Conservation (phyloP, 2,888 invertebrate genomes). For the Cheiracanthium punctorium region DNA sequence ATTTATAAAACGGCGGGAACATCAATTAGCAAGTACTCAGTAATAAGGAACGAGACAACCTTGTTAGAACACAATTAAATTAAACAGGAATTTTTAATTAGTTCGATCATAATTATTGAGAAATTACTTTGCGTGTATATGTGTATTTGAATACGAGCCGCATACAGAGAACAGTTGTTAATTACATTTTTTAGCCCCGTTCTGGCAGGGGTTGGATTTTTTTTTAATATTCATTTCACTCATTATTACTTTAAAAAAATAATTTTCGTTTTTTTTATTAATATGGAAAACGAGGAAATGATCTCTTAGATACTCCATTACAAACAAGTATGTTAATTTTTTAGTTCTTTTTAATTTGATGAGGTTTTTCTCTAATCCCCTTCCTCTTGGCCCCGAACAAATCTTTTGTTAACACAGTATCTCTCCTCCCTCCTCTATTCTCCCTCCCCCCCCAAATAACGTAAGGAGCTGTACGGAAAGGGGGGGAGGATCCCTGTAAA, state of each 20-base stretch:
- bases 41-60: conserved; percentile 57
- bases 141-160: conserved; percentile 54
- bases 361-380: conserved; percentile 13
- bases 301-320: conserved; percentile 35
- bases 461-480: not conserved
- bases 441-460: not conserved
- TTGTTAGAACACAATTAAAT: conserved; percentile 69
- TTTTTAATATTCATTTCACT: conserved; percentile 50
- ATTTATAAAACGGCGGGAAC: conserved; percentile 64
- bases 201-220: conserved; percentile 28
- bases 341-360: conserved; percentile 55
- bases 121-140: conserved; percentile 67
- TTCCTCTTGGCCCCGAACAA: not conserved
- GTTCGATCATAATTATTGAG: conserved; percentile 70
- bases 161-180: conserved; percentile 43
- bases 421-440: not conserved
- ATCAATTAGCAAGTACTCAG: conserved; percentile 65
- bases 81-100: conserved; percentile 69
- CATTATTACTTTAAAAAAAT: conserved; percentile 39
- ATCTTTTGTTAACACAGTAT: conserved; percentile 9
- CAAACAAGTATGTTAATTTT: conserved; percentile 48
- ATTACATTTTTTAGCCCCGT: conserved; percentile 45
- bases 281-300: conserved; percentile 63
- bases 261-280: conserved; percentile 28
- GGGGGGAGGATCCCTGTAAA: not conserved